Conservation (phyloP, 2,888 invertebrate genomes). For the Cartodere bifasciata region DNA sequence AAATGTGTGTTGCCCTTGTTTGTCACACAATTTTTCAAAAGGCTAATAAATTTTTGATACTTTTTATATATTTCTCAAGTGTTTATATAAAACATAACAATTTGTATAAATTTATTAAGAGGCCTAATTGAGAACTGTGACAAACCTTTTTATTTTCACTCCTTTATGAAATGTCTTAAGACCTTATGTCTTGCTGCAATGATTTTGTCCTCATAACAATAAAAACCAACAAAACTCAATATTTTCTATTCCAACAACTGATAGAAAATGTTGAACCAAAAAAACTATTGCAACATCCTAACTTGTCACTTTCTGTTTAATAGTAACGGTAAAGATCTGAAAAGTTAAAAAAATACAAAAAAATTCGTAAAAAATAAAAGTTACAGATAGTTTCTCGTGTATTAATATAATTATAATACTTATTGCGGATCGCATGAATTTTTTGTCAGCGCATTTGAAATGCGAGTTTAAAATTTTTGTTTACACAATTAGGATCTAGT, state of each 20-base stretch:
- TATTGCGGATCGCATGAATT: conserved; percentile 8
- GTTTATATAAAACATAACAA: conserved; percentile 22
- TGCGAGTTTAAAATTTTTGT: conserved; percentile 17
- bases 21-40: conserved; percentile 21
- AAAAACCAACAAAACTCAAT: conserved; percentile 29
- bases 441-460: conserved; percentile 10
- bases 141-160: conserved; percentile 20
- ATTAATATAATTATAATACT: conserved; percentile 10
- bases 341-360: conserved; percentile 28
- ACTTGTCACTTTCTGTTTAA: conserved; percentile 37
- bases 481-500: conserved; percentile 21
- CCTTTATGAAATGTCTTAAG: conserved; percentile 35
- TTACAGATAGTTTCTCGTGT: conserved; percentile 27
- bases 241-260: conserved; percentile 17
- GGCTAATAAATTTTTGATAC: conserved; percentile 30
- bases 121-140: conserved; percentile 12
- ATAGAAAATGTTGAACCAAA: conserved; percentile 27
- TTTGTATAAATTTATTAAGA: conserved; percentile 20
- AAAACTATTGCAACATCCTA: conserved; percentile 33
- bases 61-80: conserved; percentile 31
- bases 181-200: conserved; percentile 36
- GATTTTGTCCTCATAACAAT: conserved; percentile 33
- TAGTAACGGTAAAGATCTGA: conserved; percentile 21
- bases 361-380: conserved; percentile 31
- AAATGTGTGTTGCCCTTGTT: conserved; percentile 21